phyloP scores from a whole-genome alignment of 2,888 invertebrate species.

The Tridacna gigas region DNA sequence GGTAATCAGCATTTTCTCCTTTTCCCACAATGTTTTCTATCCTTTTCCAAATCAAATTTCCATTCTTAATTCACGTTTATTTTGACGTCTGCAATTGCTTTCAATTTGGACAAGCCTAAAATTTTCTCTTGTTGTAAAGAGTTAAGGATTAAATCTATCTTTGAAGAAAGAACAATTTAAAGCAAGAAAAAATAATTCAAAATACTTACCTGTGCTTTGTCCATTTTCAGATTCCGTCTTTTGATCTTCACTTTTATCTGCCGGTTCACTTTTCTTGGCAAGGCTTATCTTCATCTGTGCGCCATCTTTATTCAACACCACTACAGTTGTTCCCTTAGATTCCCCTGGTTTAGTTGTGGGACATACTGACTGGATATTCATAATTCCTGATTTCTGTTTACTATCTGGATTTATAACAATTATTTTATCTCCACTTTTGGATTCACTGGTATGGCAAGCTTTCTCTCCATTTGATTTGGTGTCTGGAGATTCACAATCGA shows the following conservation, averaged over 20 bases:
- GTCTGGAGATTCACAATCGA: constrained; percentile 20
- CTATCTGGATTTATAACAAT: constrained; percentile 57
- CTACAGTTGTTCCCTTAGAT: constrained; percentile 72
- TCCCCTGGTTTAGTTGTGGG: constrained; percentile 71
- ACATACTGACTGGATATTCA: constrained; percentile 79
- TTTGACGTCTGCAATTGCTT: no score
- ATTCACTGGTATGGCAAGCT: neutral
- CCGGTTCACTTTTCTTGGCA: constrained; percentile 59
- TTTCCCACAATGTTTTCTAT: no score
- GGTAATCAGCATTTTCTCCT: no score
- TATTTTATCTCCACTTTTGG: constrained; percentile 51
- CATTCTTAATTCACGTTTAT: no score
- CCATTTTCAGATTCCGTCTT: constrained; percentile 51
- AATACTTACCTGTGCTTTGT: neutral
- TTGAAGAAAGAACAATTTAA: no score
- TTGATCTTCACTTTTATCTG: constrained; percentile 47
- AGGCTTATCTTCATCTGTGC: constrained; percentile 76
- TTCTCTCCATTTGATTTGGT: constrained; percentile 27
- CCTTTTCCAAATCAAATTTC: no score
- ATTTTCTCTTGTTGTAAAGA: no score
- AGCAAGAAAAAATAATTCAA: neutral
- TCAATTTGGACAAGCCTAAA: no score
- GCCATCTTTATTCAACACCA: constrained; percentile 80
- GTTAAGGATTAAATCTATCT: no score
- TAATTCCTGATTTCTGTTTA: constrained; percentile 72